phyloP scores from a whole-genome alignment of 2,113 vertebrate genomes.

The Australoheros scitulus region DNA sequence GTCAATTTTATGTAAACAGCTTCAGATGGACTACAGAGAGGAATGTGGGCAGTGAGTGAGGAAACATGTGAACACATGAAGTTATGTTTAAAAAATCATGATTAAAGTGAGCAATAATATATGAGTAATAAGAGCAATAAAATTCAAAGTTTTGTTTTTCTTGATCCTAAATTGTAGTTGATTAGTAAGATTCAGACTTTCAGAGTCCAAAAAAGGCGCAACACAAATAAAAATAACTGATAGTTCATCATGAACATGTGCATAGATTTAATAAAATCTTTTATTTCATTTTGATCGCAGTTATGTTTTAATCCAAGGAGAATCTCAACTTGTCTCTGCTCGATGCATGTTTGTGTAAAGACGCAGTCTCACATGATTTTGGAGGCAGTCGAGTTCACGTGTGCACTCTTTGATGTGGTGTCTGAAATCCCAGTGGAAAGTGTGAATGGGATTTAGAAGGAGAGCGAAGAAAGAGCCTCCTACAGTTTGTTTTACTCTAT shows the following conservation, averaged over 20 bases:
- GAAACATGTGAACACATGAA: neutral
- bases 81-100: neutral
- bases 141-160: neutral
- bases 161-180: neutral
- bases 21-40: neutral
- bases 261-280: neutral
- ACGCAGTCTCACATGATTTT: neutral
- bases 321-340: neutral
- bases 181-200: neutral
- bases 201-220: neutral
- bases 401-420: constrained; percentile 13
- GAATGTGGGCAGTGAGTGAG: neutral
- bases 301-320: neutral
- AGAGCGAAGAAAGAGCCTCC: neutral
- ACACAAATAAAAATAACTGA: neutral
- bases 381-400: neutral
- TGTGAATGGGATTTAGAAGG: neutral
- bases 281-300: neutral
- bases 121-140: neutral
- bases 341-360: neutral
- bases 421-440: neutral
- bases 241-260: neutral
- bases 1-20: neutral
- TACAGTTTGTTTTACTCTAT: neutral
- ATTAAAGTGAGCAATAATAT: no score